phyloP scores from a whole-genome alignment of 2,113 vertebrate genomes.

The Sylvia atricapilla region DNA sequence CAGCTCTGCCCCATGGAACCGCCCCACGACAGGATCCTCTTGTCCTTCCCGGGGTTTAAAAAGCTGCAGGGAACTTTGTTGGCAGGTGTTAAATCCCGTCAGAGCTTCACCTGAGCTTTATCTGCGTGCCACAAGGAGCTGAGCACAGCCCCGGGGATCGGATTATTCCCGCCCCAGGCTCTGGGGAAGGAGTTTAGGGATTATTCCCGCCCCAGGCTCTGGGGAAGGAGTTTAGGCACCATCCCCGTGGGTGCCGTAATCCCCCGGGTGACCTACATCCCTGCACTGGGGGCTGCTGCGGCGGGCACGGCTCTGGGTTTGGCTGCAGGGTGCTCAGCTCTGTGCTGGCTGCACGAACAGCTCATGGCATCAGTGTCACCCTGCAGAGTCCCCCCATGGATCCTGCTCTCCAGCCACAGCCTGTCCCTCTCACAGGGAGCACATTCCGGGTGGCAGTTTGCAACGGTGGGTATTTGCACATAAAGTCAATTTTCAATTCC shows the following conservation, averaged over 20 bases:
- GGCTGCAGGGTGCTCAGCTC: neutral
- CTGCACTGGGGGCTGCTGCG: neutral
- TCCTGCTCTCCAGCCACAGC: neutral
- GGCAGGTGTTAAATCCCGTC: neutral
- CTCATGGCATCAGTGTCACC: neutral
- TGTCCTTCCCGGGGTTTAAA: neutral
- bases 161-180: neutral
- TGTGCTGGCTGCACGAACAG: neutral
- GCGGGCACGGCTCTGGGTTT: fast-evolving
- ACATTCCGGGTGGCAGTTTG: neutral
- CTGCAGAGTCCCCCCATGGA: neutral
- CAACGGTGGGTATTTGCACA: neutral
- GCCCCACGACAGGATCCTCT: neutral
- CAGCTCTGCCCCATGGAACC: neutral
- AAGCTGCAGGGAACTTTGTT: neutral
- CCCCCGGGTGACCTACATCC: neutral
- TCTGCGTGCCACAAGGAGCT: neutral
- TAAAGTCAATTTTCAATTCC: conserved; percentile 44
- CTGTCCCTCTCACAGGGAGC: neutral
- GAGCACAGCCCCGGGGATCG: fast-evolving
- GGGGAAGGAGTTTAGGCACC: neutral
- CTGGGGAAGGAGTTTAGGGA: neutral
- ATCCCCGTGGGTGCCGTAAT: neutral
- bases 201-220: neutral
- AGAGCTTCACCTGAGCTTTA: neutral